Percentiles rank a stretch among this genome's conserved stretches.
These are phyloP conservation scores for Tenualosa thibaudeaui DNA, from an alignment of 2,797 vertebrate genomes.

Conservation along the genomic window DNA sequence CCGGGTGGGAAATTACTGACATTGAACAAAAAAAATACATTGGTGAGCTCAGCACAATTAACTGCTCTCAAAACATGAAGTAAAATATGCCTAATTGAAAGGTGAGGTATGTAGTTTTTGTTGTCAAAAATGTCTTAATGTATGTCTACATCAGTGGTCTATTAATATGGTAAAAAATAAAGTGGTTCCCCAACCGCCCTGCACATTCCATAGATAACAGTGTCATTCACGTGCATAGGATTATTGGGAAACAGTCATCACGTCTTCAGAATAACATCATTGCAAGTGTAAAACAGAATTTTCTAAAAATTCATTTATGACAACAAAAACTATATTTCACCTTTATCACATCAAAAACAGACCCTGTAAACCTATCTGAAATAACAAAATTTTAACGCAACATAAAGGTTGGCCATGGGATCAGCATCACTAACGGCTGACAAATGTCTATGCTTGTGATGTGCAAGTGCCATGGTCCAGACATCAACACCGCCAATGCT, in stretches of 20 bases:
- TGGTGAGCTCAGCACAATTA: neutral
- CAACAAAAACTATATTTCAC: neutral
- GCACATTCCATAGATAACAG: neutral
- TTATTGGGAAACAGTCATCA: neutral
- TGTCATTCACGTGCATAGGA: neutral
- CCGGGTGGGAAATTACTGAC: neutral
- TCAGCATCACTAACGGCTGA: slow-evolving; percentile 27
- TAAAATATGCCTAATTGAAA: slow-evolving; percentile 12
- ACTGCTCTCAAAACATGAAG: neutral
- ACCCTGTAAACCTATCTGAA: neutral
- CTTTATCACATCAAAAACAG: neutral
- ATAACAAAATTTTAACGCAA: neutral
- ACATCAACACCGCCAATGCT: slow-evolving; percentile 63
- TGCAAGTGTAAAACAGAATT: neutral
- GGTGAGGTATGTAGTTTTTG: neutral
- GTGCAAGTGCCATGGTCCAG: slow-evolving; percentile 60
- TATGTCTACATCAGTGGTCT: neutral
- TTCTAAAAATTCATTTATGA: neutral
- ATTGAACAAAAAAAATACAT: neutral
- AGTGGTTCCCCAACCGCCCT: neutral
- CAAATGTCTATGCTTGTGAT: slow-evolving; percentile 44
- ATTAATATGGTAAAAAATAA: neutral
- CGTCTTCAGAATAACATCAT: neutral
- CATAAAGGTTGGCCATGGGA: neutral
- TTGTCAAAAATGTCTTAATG: neutral